These are phyloP conservation scores for Neotoxoptera formosana DNA, from an alignment of 1,140 invertebrate species.

Conservation along the genomic window DNA sequence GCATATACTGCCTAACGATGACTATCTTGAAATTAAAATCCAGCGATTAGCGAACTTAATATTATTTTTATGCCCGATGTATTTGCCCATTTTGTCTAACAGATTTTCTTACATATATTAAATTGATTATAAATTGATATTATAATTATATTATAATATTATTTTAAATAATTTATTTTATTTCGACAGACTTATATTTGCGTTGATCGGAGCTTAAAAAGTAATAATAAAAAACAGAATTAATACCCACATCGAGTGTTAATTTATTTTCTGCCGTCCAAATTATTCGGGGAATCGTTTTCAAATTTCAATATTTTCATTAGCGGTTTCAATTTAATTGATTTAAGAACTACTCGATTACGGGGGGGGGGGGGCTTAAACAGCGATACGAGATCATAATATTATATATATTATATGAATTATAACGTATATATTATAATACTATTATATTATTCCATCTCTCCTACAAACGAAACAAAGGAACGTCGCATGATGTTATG, in stretches of 20 bases:
- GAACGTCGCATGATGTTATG: not conserved
- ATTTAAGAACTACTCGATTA: not conserved
- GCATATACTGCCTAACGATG: no score
- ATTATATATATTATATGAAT: constrained; percentile 1
- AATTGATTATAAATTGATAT: no score
- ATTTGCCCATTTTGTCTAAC: no score
- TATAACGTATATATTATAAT: constrained; percentile 15
- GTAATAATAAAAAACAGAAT: not conserved
- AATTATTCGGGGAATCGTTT: not conserved
- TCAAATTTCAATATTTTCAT: not conserved
- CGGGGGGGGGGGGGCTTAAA: not conserved
- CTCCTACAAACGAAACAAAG: constrained; percentile 15
- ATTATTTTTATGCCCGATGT: no score
- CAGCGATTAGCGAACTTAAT: no score
- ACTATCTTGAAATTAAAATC: no score
- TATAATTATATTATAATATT: no score
- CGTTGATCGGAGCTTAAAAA: no score
- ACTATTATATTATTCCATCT: not conserved
- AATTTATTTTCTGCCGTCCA: not conserved
- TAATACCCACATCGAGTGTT: not conserved
- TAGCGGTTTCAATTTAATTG: not conserved
- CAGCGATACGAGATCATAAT: not conserved
- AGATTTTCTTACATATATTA: no score
- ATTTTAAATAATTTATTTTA: not conserved
- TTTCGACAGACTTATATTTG: not conserved